These are phyloP conservation scores for Limanda limanda DNA, from an alignment of 2,113 vertebrate species.

Conservation along the genomic window DNA sequence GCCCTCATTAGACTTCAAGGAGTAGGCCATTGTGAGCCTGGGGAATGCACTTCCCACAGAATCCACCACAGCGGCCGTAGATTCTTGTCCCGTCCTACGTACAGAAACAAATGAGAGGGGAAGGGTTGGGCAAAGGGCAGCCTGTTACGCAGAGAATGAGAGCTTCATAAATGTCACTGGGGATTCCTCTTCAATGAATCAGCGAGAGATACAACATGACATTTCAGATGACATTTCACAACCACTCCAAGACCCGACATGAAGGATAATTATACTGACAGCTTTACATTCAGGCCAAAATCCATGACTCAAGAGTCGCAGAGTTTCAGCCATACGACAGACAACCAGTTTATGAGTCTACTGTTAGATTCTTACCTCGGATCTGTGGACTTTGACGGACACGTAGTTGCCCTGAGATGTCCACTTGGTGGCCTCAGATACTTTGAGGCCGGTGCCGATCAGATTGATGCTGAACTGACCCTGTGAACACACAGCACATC, in stretches of 20 bases:
- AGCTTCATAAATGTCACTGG: constrained; percentile 54
- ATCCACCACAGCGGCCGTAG: constrained; percentile 95
- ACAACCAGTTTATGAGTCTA: not conserved
- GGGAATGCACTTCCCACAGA: constrained; percentile 96
- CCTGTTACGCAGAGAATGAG: constrained; percentile 37
- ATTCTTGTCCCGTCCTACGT: constrained; percentile 92
- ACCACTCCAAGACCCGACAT: not conserved
- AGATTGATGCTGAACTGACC: constrained; percentile 97
- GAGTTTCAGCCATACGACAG: not conserved
- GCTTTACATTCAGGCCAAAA: not conserved
- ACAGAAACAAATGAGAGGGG: constrained; percentile 42
- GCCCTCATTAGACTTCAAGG: constrained; percentile 85
- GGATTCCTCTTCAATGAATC: constrained; percentile 65
- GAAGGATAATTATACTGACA: constrained; percentile 3
- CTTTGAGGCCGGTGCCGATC: constrained; percentile 90
- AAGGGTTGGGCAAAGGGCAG: constrained; percentile 56
- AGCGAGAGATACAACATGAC: constrained; percentile 25
- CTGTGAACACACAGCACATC: constrained; percentile 69
- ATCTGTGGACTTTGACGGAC: constrained; percentile 90
- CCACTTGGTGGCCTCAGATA: constrained; percentile 89
- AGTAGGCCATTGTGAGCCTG: constrained; percentile 87
- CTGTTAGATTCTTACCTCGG: constrained; percentile 84
- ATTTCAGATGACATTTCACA: constrained; percentile 39
- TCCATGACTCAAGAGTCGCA: not conserved
- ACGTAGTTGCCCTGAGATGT: constrained; percentile 92